Percentiles rank a stretch among this genome's conserved stretches.
These are phyloP conservation scores for Daubentonia madagascariensis DNA, from an alignment of 2,113 vertebrate genomes.

Conservation along the genomic window DNA sequence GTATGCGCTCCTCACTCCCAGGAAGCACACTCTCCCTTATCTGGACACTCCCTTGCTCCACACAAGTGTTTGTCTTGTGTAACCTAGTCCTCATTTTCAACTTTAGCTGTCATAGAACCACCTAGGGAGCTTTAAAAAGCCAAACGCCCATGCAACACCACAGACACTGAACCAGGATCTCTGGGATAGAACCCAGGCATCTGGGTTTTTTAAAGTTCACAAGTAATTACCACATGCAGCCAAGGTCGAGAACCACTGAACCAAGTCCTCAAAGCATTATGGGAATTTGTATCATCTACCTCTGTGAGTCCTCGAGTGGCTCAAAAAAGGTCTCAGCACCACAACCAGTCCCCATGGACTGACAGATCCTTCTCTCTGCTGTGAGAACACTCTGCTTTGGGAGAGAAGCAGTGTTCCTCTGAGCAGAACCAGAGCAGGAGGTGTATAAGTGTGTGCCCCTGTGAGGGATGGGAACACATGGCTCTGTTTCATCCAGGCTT, in stretches of 20 bases:
- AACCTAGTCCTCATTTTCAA: not conserved
- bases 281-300: not conserved
- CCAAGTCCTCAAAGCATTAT: not conserved
- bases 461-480: too few relatives aligned
- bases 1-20: not conserved
- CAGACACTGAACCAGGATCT: not conserved
- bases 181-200: not conserved
- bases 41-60: not conserved
- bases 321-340: not conserved
- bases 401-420: not conserved
- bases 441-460: not conserved
- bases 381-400: not conserved
- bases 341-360: not conserved
- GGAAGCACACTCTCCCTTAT: not conserved
- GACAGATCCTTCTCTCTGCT: not conserved
- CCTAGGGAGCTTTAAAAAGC: not conserved
- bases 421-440: not conserved
- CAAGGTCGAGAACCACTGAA: not conserved
- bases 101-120: not conserved
- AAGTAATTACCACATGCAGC: not conserved
- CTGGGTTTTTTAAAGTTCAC: not conserved
- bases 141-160: not conserved
- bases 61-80: not conserved
- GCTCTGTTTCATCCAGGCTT: not conserved
- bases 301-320: not conserved